A percentile compares a stretch with the other conserved stretches of the same genome.
Conservation (phyloP, 2,113 vertebrate genomes). For the Crotalus helleri region DNA sequence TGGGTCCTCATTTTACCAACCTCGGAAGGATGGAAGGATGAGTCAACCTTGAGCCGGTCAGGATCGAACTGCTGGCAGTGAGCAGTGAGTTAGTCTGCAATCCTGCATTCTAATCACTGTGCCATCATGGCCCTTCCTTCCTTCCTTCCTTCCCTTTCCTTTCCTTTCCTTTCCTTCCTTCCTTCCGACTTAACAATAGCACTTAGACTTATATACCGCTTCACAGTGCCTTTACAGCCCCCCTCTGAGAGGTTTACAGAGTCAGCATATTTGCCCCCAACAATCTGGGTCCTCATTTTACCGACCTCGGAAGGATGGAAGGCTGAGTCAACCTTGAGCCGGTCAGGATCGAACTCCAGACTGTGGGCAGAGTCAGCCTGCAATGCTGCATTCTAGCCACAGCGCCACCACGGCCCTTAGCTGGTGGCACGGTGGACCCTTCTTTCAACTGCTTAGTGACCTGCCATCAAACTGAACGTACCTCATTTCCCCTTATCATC, state of each 20-base stretch:
- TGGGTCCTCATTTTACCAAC: too few species aligned
- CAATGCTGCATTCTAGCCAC: background rate
- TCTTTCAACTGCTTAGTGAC: background rate
- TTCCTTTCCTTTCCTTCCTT: too few species aligned
- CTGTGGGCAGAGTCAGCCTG: background rate
- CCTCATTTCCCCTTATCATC: background rate
- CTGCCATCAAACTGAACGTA: background rate
- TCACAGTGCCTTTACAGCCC: background rate
- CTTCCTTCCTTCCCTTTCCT: too few species aligned
- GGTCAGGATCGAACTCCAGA: background rate
- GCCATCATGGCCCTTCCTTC: too few species aligned
- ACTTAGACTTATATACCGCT: background rate
- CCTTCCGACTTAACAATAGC: background rate
- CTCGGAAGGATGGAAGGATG: too few species aligned
- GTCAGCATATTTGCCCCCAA: rapidly evolving
- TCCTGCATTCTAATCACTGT: too few species aligned
- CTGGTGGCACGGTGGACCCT: background rate
- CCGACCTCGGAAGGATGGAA: background rate
- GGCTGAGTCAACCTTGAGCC: background rate
- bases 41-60: too few species aligned
- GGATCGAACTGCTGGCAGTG: too few species aligned
- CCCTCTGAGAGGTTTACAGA: background rate
- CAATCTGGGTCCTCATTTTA: background rate
- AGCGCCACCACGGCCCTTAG: background rate
- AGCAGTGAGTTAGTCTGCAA: too few species aligned